Evolutionary conservation across 2,113 vertebrate species (phyloP).

Genomic region (Vidua chalybeata): DNA sequence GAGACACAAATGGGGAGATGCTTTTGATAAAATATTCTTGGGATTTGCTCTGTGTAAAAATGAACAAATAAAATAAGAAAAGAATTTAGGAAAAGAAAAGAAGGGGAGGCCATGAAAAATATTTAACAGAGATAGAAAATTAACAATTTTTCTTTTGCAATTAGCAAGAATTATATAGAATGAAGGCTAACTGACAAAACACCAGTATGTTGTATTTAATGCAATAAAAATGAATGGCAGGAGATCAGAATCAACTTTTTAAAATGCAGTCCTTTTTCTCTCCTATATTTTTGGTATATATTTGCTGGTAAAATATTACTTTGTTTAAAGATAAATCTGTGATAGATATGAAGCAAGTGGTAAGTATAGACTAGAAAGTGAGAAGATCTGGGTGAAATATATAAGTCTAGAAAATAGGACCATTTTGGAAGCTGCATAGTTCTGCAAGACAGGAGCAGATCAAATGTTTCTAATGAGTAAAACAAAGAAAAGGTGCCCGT

Average conservation of each 20-base stretch:
- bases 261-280: not conserved
- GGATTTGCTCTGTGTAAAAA: not conserved
- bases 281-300: not conserved
- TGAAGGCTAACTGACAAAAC: not conserved
- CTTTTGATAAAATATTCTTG: not conserved
- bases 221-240: not conserved
- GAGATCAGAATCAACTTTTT: not conserved
- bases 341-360: not conserved
- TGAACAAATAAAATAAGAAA: not conserved
- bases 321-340: not conserved
- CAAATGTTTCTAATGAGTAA: not conserved
- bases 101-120: not conserved
- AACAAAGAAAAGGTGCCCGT: not conserved
- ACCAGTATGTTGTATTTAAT: not conserved
- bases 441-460: not conserved
- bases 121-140: not conserved
- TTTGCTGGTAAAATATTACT: not conserved
- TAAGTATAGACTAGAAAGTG: not conserved
- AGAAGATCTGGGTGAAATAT: not conserved
- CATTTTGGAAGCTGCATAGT: not conserved
- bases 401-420: not conserved
- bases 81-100: not conserved
- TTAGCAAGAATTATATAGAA: not conserved
- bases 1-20: constrained; percentile 1
- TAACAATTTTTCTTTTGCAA: not conserved